phyloP scores from a whole-genome alignment of 2,113 vertebrate genomes.

The Sisor rabdophorus region DNA sequence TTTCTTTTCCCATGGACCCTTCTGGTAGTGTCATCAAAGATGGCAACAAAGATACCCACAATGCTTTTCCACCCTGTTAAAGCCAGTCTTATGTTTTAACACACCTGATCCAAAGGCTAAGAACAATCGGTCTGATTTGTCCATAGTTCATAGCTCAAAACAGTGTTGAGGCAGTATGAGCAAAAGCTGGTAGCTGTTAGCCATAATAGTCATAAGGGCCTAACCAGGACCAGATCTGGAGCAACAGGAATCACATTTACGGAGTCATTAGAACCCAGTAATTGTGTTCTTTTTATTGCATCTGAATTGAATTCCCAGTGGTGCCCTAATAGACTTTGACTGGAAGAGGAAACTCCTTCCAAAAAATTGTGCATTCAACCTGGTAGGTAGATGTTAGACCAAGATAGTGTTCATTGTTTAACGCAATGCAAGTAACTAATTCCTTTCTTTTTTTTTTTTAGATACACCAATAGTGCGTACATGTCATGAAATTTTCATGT shows the following conservation, averaged over 20 bases:
- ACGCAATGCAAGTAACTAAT: background rate
- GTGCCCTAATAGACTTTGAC: conserved; percentile 2
- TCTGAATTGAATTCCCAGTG: background rate
- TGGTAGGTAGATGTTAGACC: background rate
- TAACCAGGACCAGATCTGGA: conserved; percentile 2
- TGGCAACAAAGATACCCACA: background rate
- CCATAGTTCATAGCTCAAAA: background rate
- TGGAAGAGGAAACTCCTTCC: background rate
- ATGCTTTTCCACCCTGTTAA: background rate
- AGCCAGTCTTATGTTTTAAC: conserved; percentile 19
- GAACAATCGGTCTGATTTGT: background rate
- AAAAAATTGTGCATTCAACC: background rate
- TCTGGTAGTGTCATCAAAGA: background rate
- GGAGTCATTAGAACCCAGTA: background rate
- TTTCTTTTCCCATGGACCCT: background rate
- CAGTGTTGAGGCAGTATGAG: background rate
- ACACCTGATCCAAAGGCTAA: background rate
- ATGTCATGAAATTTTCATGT: background rate
- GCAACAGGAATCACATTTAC: background rate
- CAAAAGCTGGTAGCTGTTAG: background rate
- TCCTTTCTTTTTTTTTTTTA: no score
- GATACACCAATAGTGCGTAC: background rate
- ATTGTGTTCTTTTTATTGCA: background rate
- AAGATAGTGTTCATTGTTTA: background rate
- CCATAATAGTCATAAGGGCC: background rate